These are phyloP conservation scores for Sparidentex hasta DNA, from an alignment of 2,797 vertebrate genomes.

Conservation along the genomic window DNA sequence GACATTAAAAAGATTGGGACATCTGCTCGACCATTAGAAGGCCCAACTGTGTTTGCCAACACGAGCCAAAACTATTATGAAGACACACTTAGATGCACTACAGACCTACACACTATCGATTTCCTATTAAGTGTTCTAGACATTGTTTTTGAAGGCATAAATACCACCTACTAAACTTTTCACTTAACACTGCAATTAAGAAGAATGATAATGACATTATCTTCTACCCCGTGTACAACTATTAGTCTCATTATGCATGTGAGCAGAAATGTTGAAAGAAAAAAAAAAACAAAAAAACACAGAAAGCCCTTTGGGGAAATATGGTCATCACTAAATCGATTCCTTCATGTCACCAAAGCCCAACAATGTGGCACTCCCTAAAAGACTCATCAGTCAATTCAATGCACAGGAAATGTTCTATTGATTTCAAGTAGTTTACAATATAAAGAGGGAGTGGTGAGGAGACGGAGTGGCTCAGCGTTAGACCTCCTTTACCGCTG, in stretches of 20 bases:
- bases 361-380: slow-evolving; percentile 22
- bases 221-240: slow-evolving; percentile 15
- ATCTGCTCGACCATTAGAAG: background rate
- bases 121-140: background rate
- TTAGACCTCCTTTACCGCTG: background rate
- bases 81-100: background rate
- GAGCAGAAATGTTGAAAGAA: slow-evolving; percentile 6
- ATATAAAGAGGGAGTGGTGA: slow-evolving; percentile 35
- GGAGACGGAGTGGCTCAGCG: background rate
- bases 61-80: background rate
- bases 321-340: slow-evolving; percentile 51
- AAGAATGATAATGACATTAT: slow-evolving; percentile 7
- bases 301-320: slow-evolving; percentile 29
- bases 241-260: slow-evolving; percentile 1
- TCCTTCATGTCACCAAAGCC: slow-evolving; percentile 23
- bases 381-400: slow-evolving; percentile 30
- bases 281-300: too few species aligned
- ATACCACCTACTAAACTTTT: slow-evolving; percentile 19
- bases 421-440: slow-evolving; percentile 57
- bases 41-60: background rate
- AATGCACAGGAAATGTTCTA: slow-evolving; percentile 48
- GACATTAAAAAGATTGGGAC: background rate
- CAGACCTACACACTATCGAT: background rate
- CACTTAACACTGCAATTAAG: slow-evolving; percentile 30
- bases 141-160: background rate